These are phyloP conservation scores for Bubo bubo DNA, from an alignment of 2,113 vertebrate species.

Conservation along the genomic window DNA sequence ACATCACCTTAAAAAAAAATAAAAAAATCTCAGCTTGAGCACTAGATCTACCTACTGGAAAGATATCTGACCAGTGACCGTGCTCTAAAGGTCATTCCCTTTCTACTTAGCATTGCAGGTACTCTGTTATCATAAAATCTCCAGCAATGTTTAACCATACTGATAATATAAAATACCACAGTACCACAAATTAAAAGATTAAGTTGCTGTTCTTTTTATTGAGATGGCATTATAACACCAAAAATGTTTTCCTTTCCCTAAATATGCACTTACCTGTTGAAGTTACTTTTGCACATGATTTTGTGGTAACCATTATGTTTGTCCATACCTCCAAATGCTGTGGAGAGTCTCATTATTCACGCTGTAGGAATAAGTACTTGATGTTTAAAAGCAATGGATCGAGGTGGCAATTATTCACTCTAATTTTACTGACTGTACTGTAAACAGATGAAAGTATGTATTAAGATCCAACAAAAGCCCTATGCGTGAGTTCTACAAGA, in stretches of 20 bases:
- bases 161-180: background rate
- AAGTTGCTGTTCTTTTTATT: background rate
- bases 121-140: slow-evolving; percentile 17
- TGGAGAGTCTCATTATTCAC: background rate
- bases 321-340: background rate
- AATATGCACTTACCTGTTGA: background rate
- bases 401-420: background rate
- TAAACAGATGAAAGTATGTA: accelerated
- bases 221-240: background rate
- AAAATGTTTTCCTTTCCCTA: background rate
- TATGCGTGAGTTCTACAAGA: background rate
- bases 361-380: background rate
- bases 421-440: background rate
- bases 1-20: background rate
- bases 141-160: slow-evolving; percentile 46
- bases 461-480: background rate
- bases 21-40: background rate
- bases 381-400: background rate
- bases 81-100: slow-evolving; percentile 14
- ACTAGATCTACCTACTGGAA: background rate
- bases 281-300: background rate
- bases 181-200: background rate
- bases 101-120: background rate
- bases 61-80: background rate
- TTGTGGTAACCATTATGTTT: background rate